A percentile compares a stretch with the other conserved stretches of the same genome.
Evolutionary conservation across 2,113 vertebrate genomes (phyloP).

Genomic region (Trogon surrucura): DNA sequence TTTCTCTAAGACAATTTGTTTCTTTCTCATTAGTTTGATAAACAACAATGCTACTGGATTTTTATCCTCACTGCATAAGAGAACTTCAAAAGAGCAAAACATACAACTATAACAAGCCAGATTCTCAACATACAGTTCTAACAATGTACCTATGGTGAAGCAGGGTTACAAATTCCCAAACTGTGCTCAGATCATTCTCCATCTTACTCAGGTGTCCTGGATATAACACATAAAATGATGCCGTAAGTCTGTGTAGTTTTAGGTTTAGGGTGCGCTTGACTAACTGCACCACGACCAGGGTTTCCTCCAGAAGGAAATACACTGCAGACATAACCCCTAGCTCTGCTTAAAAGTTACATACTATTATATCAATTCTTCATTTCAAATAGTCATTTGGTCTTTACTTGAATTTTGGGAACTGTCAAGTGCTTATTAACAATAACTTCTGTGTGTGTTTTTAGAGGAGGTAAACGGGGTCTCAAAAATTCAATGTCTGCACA

Average conservation of each 20-base stretch:
- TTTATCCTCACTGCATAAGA: neutral
- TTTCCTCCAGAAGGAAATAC: neutral
- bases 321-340: neutral
- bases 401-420: neutral
- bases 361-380: neutral
- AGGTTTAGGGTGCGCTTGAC: neutral
- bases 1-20: neutral
- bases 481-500: slow-evolving; percentile 48
- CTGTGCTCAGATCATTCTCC: neutral
- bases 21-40: neutral
- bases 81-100: neutral
- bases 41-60: neutral
- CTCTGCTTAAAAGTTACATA: neutral
- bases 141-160: neutral
- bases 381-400: neutral
- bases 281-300: neutral
- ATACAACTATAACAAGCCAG: neutral
- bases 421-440: neutral
- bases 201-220: neutral
- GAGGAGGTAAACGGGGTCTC: neutral
- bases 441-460: neutral
- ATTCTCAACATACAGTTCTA: neutral
- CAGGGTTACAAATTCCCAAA: neutral
- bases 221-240: neutral
- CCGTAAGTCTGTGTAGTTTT: neutral